Conservation (phyloP, 1,140 invertebrate species). For the Eufriesea mexicana region DNA sequence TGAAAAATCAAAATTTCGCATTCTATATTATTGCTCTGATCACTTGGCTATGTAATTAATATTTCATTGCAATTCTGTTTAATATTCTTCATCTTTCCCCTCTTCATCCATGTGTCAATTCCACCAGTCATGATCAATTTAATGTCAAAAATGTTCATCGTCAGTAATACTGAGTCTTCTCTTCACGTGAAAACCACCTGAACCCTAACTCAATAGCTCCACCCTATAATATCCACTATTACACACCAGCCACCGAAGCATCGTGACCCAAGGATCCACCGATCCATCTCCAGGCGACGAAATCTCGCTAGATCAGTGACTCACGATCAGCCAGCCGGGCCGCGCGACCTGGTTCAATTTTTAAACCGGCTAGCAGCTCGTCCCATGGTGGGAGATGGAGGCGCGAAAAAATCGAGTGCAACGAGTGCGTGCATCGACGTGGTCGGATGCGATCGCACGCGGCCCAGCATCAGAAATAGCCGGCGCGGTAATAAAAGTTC, state of each 20-base stretch:
- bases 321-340: constrained; percentile 10
- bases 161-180: too few relatives aligned
- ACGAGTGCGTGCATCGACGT: constrained; percentile 23
- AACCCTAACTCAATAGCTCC: too few relatives aligned
- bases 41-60: too few relatives aligned
- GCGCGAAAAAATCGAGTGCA: constrained; percentile 14
- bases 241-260: not conserved
- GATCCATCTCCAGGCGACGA: not conserved
- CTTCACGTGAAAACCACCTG: too few relatives aligned
- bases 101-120: too few relatives aligned
- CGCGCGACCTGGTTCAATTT: constrained; percentile 55
- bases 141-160: too few relatives aligned
- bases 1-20: too few relatives aligned
- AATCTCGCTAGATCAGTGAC: constrained; percentile 43
- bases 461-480: constrained; percentile 44
- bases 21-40: too few relatives aligned
- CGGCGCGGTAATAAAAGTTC: constrained; percentile 48
- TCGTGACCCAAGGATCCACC: not conserved
- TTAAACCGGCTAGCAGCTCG: constrained; percentile 41
- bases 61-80: too few relatives aligned
- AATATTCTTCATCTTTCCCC: too few relatives aligned
- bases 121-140: too few relatives aligned
- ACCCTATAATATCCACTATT: too few relatives aligned
- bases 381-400: not conserved
- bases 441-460: constrained; percentile 6